Base-by-base conservation (phyloP, 2,797 vertebrate genomes). In the Silurus aristotelis region DNA sequence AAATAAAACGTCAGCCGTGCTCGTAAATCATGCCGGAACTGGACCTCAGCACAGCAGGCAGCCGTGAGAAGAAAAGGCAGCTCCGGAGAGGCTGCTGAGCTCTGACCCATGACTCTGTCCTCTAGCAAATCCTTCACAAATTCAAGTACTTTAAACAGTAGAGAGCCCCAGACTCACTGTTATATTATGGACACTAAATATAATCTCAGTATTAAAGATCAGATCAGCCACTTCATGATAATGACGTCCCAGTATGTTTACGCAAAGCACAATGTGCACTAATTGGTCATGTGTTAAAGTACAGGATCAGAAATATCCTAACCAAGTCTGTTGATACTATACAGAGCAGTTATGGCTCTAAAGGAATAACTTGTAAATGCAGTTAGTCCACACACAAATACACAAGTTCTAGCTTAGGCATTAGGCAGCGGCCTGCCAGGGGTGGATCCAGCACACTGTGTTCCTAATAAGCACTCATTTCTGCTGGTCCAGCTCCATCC, bases 381-480 rank as follows among this genome's bases (percentile, higher is more conserved):
- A 61, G 76, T 10, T 22, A 60, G 19, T 77, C 27, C 27, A 20
- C 55, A 38, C 27, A 61, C n/a, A 78, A 3, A 60, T 9, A 77
- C 73, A 79, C 20, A 63, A 52, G 43, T 27, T 66, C 17, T 52
- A 14, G 61, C 46, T 80, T 20, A 20, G n/a, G 10, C 22, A 20
- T 1, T 20, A 2, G 63, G 2, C 5, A 25, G 63, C 46, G 31
- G 66, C 46, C 27, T 80, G 61, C 79, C 77, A n/a, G 31, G 60
- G 77, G 38, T 63, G 60, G 77, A 63, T 1, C 77, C 77, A 17
- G 22, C 43, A n/a, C 77, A 64, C 15, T 48, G 77, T 80, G 20
- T 64, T 79, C 58, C 60, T 63, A 63, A 63, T 79, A 63, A 79
- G 38, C 60, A 63, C 31, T 46, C 5, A 55, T 80, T 80, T 80